These are phyloP conservation scores for Caenorhabditis drosophilae DNA, from an alignment of 2,888 invertebrate genomes.

Conservation along the genomic window DNA sequence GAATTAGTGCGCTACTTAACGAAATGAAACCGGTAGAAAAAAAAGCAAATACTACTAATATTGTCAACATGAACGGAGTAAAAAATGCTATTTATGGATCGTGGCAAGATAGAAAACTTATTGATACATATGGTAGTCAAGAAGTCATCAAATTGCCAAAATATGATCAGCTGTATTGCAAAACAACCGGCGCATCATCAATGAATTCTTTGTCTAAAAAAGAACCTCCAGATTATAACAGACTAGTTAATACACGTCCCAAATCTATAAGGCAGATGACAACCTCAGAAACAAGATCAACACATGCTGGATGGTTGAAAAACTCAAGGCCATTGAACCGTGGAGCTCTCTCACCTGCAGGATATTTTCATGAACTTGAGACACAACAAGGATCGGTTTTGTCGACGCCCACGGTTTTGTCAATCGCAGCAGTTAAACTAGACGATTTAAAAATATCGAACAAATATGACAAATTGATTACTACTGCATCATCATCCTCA, in stretches of 20 bases:
- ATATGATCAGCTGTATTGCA: slow-evolving; percentile 36
- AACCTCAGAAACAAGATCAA: slow-evolving; percentile 21
- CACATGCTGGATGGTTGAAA: slow-evolving; percentile 32
- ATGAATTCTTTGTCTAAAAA: slow-evolving; percentile 22
- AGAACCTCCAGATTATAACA: slow-evolving; percentile 34
- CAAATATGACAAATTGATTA: neutral
- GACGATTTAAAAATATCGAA: neutral
- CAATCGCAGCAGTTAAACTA: neutral
- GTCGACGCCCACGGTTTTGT: slow-evolving; percentile 1
- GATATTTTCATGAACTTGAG: slow-evolving; percentile 33
- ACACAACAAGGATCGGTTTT: slow-evolving; percentile 13
- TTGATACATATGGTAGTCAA: slow-evolving; percentile 8
- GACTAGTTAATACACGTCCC: slow-evolving; percentile 9
- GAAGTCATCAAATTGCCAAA: slow-evolving; percentile 20
- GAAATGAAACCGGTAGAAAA: slow-evolving; percentile 36
- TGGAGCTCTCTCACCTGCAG: slow-evolving; percentile 35
- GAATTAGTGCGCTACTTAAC: slow-evolving; percentile 37
- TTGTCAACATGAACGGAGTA: slow-evolving; percentile 16
- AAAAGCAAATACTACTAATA: slow-evolving; percentile 27
- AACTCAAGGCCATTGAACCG: slow-evolving; percentile 25
- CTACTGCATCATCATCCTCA: slow-evolving; percentile 1
- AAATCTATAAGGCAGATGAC: slow-evolving; percentile 31
- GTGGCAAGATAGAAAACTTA: slow-evolving; percentile 32
- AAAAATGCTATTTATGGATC: slow-evolving; percentile 25
- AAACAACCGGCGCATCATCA: slow-evolving; percentile 9